Base-by-base conservation (phyloP, 92 coral and sea anemone species). In the Diadumene lineata region DNA sequence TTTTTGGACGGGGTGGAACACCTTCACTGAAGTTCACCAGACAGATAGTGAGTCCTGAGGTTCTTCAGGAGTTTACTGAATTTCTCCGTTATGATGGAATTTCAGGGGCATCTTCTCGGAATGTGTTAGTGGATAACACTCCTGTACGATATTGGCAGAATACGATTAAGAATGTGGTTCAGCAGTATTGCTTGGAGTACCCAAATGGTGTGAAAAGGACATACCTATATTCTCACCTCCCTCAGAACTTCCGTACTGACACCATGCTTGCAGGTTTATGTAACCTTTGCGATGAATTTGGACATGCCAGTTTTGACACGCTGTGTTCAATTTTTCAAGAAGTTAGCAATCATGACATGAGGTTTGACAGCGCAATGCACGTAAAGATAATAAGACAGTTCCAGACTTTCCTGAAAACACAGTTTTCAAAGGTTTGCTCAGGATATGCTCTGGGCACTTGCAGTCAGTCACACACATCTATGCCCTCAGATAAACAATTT, bases 181-280 rank as follows among this genome's bases (percentile, higher is more conserved):
- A 83, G 33, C 75, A 83, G 84, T 77, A 83, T 44, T 34, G 62
- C n/a, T 76, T 81, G 38, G 75, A 81, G 31, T 72, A 46, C 19
- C 88, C 84, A n/a, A 72, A 84, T 84, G 88, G 83, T 48, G 88
- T 77, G 18, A 84, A 77, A 60, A 74, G 86, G 44, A 74, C 80
- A 43, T 81, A 74, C 50, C 64, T 81, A 0, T 75, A 81, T 68
- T 65, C 81, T 27, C 86, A 81, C 81, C 64, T 81, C 28, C 81
- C 86, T 34, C 50, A 64, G 63, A 81, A 82, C 60, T 82, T 82
- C 68, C 56, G 74, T 19, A 68, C 55, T 61, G 57, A 26, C 57
- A 69, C 87, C 31, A 76, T 82, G 82, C 82, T 82, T 31, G 89
- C 82, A 30, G 80, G 88, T 43, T 56, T 84, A 34, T 84, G 84